Evolutionary conservation across 2,113 vertebrate species (phyloP), one percentile per base, ranked within the genome.

Genomic region (Hippolais icterina): DNA sequence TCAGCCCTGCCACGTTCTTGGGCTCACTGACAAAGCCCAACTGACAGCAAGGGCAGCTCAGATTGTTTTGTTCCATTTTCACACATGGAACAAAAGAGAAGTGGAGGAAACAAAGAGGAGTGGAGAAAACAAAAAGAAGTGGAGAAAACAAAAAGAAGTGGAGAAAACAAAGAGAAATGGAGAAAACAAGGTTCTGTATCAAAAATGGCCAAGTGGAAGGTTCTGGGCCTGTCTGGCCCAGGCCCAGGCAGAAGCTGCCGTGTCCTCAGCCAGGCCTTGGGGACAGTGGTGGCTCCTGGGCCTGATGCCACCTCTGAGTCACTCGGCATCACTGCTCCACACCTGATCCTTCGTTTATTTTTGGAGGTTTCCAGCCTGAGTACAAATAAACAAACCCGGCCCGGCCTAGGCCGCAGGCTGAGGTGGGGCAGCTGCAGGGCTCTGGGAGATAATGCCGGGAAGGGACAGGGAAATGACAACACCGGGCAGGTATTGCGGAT

Each of bases 341-440:
- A 95, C 94, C 95, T 96, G 96, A 82, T 9, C 75, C 93, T 54
- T n/a, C 49, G 6, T 60, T 96, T 92, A 91, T 97, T 97, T 96
- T 85, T 86, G 83, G 89, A 95, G 89, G 74, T 90, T 97, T 94
- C 63, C 80, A 83, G 63, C 59, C 87, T 39, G 63, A 93, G 91
- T 65, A 83, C 92, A 97, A 97, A 96, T 91, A 97, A 97, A 97
- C 94, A 96, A 59, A 61, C 56, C 83, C 92, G 87, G 84, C 76
- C 94, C 80, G 47, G 81, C 50, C n/a, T 3, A 24, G 81, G 80
- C 93, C 96, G 66, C 92, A 87, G 79, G 87, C 77, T 72, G 76
- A 89, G 95, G 93, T 69, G 94, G 93, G 92, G 92, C 91, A 83
- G 94, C 83, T 81, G 74, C 76, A 70, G 68, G 23, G 64, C 17